Evolutionary conservation across 2,113 vertebrate genomes (phyloP).

Genomic region (Capra hircus): DNA sequence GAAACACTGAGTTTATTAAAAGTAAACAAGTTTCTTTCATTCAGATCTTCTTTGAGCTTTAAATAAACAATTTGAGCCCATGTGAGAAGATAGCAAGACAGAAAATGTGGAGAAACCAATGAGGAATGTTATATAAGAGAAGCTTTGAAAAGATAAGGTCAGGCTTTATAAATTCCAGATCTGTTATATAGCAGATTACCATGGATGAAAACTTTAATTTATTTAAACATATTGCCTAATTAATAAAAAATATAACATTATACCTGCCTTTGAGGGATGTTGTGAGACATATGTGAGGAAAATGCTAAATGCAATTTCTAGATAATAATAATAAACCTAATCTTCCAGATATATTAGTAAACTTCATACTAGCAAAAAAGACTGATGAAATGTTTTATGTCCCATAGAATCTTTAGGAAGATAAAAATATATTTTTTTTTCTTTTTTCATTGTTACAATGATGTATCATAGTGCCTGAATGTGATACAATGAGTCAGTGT

Average conservation of each 20-base stretch:
- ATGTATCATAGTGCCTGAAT: neutral
- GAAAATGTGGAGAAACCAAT: neutral
- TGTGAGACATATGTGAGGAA: neutral
- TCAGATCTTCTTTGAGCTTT: neutral
- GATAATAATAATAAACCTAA: neutral
- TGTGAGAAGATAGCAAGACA: fast-evolving
- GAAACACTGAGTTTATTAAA: neutral
- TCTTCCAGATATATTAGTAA: neutral
- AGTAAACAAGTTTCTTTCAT: neutral
- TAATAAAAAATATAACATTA: neutral
- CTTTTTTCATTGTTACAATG: neutral
- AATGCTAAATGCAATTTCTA: neutral
- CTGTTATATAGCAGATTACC: neutral
- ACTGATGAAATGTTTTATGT: neutral
- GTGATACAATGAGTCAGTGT: neutral
- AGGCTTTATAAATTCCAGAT: neutral
- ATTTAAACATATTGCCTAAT: neutral
- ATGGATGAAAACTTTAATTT: neutral
- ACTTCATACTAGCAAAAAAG: neutral
- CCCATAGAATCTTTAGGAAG: neutral
- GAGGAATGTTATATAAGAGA: neutral
- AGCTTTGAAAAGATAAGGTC: neutral
- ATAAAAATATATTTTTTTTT: neutral
- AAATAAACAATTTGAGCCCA: neutral
- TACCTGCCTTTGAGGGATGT: neutral